These are phyloP conservation scores for Indicator maculatus DNA, from an alignment of 2,113 vertebrate species.

Conservation along the genomic window DNA sequence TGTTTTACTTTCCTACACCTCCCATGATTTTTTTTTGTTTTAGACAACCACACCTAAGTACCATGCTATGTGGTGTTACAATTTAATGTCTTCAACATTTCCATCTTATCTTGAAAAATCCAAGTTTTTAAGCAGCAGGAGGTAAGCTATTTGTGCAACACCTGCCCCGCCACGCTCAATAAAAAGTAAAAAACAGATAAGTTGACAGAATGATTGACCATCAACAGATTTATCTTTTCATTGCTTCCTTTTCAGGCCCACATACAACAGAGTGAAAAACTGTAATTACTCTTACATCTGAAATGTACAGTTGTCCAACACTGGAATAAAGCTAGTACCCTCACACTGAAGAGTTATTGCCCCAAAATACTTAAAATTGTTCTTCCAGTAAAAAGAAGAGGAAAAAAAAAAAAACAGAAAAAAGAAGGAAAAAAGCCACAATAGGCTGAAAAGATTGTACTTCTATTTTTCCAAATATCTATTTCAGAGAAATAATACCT, in stretches of 20 bases:
- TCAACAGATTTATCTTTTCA: not conserved
- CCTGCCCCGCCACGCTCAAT: fast-evolving
- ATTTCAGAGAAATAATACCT: conserved; percentile 2
- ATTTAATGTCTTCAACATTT: not conserved
- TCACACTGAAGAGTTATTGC: not conserved
- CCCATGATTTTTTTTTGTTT: not conserved
- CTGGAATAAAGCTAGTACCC: not conserved
- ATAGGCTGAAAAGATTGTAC: not conserved
- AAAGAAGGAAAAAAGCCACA: not conserved
- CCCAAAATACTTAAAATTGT: not conserved
- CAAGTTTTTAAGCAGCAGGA: not conserved
- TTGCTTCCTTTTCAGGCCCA: not conserved
- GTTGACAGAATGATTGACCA: not conserved
- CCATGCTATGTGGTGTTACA: not conserved
- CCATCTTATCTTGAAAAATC: not conserved
- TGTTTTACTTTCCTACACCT: not conserved
- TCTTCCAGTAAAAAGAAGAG: not conserved
- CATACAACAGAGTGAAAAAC: not conserved
- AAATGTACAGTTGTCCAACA: not conserved
- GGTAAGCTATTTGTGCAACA: not conserved
- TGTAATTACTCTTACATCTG: not conserved
- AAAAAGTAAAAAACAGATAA: not conserved
- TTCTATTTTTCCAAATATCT: not conserved
- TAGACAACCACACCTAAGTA: not conserved
- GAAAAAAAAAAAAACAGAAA: not conserved